Conservation (phyloP, 2,888 invertebrate species). For the Pollenia angustigena region DNA sequence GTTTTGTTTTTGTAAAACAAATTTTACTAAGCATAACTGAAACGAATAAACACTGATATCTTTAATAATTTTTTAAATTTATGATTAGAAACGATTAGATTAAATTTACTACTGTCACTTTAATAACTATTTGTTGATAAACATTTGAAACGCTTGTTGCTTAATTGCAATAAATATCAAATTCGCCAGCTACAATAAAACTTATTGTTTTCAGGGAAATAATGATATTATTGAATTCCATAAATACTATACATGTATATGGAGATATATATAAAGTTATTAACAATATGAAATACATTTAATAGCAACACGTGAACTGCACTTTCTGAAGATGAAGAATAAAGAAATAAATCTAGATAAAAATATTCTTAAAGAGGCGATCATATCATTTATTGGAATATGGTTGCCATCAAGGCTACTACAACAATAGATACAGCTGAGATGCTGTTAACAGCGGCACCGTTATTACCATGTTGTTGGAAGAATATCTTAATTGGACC, state of each 20-base stretch:
- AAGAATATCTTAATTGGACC: conserved; percentile 77
- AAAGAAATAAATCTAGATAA: too few relatives aligned
- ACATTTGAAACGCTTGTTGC: not conserved
- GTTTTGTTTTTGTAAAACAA: too few relatives aligned
- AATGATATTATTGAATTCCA: too few relatives aligned
- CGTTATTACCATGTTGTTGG: conserved; percentile 70
- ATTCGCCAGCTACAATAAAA: not conserved
- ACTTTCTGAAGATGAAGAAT: not conserved
- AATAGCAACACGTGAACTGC: not conserved
- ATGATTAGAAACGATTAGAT: not conserved
- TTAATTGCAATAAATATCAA: not conserved
- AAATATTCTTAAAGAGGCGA: not conserved
- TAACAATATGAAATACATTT: not conserved
- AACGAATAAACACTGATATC: too few relatives aligned
- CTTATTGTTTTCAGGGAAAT: too few relatives aligned
- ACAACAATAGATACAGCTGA: conserved; percentile 76
- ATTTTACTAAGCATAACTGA: too few relatives aligned
- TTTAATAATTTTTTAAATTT: too few relatives aligned
- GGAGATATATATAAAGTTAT: too few relatives aligned
- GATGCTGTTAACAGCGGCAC: conserved; percentile 75
- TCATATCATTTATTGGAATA: conserved; percentile 72
- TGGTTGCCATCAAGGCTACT: conserved; percentile 73
- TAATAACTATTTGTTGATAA: not conserved
- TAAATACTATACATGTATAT: too few relatives aligned
- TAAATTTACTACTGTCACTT: not conserved